phyloP scores from a whole-genome alignment of 2,797 vertebrate genomes.

The Crax fasciolata region DNA sequence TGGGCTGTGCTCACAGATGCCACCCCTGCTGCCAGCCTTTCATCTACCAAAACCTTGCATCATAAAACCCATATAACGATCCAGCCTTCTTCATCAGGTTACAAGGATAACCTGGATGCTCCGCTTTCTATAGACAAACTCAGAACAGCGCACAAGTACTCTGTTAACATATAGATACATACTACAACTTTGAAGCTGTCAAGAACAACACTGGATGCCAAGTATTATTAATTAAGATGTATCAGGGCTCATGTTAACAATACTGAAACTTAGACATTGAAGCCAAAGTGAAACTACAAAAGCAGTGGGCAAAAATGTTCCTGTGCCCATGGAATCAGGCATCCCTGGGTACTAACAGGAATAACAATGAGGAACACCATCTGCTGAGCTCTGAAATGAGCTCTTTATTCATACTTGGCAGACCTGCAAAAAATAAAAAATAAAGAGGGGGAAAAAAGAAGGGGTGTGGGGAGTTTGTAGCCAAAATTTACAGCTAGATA shows the following conservation, averaged over 20 bases:
- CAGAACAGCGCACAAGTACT: background rate
- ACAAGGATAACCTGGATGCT: background rate
- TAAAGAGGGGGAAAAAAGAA: background rate
- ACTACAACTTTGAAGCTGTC: background rate
- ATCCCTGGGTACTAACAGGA: slow-evolving; percentile 17
- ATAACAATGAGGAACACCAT: slow-evolving; percentile 49
- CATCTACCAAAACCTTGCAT: background rate
- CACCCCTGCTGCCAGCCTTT: background rate
- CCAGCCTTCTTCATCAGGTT: background rate
- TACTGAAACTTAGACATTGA: background rate
- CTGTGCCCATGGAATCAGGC: background rate
- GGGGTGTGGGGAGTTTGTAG: background rate
- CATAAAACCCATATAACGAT: background rate
- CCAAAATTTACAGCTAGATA: slow-evolving; percentile 35
- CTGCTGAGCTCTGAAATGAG: slow-evolving; percentile 61
- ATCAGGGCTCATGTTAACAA: background rate
- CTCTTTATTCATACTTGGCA: slow-evolving; percentile 49
- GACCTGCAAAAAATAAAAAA: background rate
- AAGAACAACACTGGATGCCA: background rate
- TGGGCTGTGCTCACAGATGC: background rate
- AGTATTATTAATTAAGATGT: slow-evolving; percentile 7
- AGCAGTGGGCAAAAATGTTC: background rate
- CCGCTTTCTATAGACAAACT: background rate
- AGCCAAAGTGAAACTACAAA: background rate
- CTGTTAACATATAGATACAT: background rate